Conservation (phyloP, 2,888 invertebrate species). For the Orchesellides sinensis region DNA sequence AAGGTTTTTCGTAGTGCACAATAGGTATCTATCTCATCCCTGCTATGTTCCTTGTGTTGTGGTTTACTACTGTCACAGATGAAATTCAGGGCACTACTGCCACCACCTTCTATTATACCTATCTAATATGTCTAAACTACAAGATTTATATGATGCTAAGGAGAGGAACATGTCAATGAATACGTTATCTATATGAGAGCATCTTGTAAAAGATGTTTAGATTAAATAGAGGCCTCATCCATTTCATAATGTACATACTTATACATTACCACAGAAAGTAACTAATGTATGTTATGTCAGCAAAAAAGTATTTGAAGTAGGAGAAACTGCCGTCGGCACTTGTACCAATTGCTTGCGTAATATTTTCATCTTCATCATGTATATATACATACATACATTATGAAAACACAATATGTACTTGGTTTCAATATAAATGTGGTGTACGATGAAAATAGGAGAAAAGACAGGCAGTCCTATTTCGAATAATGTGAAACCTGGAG, state of each 20-base stretch:
- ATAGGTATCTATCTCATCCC: background rate
- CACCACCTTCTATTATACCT: too few species aligned
- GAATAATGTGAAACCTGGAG: too few species aligned
- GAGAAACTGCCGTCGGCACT: conserved; percentile 38
- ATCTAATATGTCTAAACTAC: too few species aligned
- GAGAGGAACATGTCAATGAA: conserved; percentile 50
- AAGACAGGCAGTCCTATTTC: conserved; percentile 17
- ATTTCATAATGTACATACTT: background rate
- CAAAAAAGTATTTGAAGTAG: conserved; percentile 1
- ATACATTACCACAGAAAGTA: background rate
- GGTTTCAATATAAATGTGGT: background rate
- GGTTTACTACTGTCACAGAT: background rate
- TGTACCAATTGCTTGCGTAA: conserved; percentile 45
- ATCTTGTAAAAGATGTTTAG: background rate
- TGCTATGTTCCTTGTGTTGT: background rate
- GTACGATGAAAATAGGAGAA: conserved; percentile 14
- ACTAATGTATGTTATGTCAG: conserved; percentile 7
- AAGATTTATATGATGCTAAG: too few species aligned
- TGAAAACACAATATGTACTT: background rate
- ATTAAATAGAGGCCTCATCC: background rate
- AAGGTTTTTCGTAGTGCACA: too few species aligned
- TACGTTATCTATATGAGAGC: conserved; percentile 21
- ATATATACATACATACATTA: background rate
- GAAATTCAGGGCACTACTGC: conserved; percentile 18
- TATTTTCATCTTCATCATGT: conserved; percentile 39